These are phyloP conservation scores for Coturnix japonica DNA, from an alignment of 2,113 vertebrate genomes.

Conservation along the genomic window DNA sequence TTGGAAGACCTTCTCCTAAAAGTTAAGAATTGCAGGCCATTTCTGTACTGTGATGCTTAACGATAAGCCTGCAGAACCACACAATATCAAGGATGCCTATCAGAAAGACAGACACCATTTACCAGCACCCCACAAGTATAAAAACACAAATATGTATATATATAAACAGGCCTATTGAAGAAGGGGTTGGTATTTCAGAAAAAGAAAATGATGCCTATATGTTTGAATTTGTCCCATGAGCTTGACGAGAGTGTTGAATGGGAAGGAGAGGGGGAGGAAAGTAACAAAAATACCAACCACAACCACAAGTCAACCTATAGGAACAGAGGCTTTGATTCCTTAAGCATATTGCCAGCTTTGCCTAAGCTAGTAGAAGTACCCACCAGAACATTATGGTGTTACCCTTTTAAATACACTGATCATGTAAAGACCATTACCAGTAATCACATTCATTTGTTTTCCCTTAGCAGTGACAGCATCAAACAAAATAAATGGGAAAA, in stretches of 20 bases:
- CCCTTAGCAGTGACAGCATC: background rate
- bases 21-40: background rate
- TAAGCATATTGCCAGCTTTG: background rate
- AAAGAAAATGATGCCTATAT: background rate
- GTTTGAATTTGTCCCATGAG: background rate
- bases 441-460: background rate
- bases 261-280: too few species aligned
- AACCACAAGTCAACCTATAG: too few species aligned
- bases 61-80: background rate
- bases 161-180: background rate
- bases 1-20: background rate
- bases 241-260: background rate
- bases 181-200: background rate
- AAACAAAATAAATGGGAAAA: background rate
- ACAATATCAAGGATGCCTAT: background rate
- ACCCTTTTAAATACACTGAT: too few species aligned
- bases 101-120: background rate
- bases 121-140: background rate
- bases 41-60: background rate
- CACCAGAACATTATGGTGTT: too few species aligned
- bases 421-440: background rate
- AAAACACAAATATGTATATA: background rate
- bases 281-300: background rate
- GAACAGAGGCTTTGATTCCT: background rate
- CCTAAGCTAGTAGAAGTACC: background rate